Evolutionary conservation across 2,888 invertebrate species (phyloP).

Genomic region (Cheiracanthium punctorium): DNA sequence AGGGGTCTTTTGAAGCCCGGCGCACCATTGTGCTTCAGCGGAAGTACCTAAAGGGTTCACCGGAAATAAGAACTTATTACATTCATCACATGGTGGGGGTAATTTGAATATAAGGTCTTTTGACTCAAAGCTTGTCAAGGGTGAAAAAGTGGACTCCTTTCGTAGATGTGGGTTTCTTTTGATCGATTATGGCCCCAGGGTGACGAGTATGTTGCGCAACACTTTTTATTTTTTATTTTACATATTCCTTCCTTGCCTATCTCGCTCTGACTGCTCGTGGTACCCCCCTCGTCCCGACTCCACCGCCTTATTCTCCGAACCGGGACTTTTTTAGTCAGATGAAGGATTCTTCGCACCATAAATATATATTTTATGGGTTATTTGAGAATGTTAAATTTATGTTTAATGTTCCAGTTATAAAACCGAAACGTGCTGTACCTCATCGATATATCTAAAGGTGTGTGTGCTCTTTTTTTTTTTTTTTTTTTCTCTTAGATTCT

Average conservation of each 20-base stretch:
- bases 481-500: neutral
- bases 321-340: slow-evolving; percentile 1
- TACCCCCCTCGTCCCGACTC: neutral
- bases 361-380: slow-evolving; percentile 14
- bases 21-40: slow-evolving; percentile 50
- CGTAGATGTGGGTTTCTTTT: slow-evolving; percentile 26
- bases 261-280: neutral
- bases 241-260: slow-evolving; percentile 8
- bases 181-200: slow-evolving; percentile 54
- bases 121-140: slow-evolving; percentile 62
- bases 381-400: slow-evolving; percentile 15
- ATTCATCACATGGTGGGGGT: slow-evolving; percentile 66
- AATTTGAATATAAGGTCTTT: slow-evolving; percentile 69
- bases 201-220: slow-evolving; percentile 53
- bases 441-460: neutral
- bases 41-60: slow-evolving; percentile 69
- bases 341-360: slow-evolving; percentile 11
- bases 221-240: neutral
- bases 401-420: slow-evolving; percentile 11
- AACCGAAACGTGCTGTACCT: neutral
- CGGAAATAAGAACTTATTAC: slow-evolving; percentile 67
- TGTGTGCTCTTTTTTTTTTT: neutral
- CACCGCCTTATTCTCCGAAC: neutral
- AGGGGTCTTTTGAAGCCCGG: slow-evolving; percentile 11
- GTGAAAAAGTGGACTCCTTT: slow-evolving; percentile 59